Conservation (phyloP, 2,113 vertebrate genomes). For the Maccullochella peelii region DNA sequence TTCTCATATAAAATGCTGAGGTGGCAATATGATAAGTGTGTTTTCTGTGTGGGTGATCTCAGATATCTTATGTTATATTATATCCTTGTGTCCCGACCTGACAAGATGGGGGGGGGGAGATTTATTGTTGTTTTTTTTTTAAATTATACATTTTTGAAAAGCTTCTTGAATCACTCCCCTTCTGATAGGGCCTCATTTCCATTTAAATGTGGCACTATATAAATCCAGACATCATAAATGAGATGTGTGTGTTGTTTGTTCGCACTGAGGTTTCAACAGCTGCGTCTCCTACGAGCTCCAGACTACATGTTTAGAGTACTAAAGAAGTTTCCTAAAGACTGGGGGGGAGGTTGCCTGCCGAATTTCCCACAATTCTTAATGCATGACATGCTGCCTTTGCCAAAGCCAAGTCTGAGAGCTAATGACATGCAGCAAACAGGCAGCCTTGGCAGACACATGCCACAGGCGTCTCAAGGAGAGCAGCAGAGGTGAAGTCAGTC, state of each 20-base stretch:
- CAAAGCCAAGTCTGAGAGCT: conserved; percentile 25
- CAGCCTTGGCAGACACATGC: conserved; percentile 52
- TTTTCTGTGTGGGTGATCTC: background rate
- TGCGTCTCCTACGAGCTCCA: conserved; percentile 49
- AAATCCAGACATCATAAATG: conserved; percentile 44
- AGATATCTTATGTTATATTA: background rate
- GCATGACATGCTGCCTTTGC: conserved; percentile 32
- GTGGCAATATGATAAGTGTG: background rate
- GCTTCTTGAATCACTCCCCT: background rate
- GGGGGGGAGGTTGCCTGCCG: background rate
- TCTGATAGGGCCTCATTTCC: background rate
- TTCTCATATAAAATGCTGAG: background rate
- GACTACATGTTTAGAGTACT: conserved; percentile 60
- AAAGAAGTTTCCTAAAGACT: conserved; percentile 58
- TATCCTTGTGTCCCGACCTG: background rate
- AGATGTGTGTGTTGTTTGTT: conserved; percentile 41
- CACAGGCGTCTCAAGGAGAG: conserved; percentile 30
- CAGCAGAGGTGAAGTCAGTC: conserved; percentile 30
- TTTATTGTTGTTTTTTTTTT: too few species aligned
- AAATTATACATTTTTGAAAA: background rate
- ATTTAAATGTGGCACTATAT: conserved; percentile 12
- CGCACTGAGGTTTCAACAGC: conserved; percentile 46
- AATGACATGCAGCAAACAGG: conserved; percentile 47
- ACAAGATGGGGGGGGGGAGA: background rate
- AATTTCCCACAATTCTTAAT: conserved; percentile 72